Percentiles rank a stretch among this genome's conserved stretches.
Conservation (phyloP, 1,140 invertebrate genomes). For the Calycopis cecrops region DNA sequence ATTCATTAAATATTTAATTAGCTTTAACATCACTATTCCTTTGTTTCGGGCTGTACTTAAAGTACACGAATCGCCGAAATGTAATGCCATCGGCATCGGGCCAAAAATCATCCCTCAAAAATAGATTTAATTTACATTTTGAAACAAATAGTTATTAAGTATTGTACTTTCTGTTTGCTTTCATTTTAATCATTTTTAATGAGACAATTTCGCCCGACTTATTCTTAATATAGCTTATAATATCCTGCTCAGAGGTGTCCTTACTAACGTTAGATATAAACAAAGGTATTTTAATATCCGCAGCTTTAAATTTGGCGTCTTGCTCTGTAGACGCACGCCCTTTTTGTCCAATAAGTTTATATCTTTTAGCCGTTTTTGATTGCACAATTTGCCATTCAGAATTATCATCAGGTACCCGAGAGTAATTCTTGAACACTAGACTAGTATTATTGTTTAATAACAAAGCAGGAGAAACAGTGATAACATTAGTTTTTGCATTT, state of each 20-base stretch:
- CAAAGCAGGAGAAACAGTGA: too few relatives aligned
- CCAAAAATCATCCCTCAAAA: not conserved
- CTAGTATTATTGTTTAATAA: too few relatives aligned
- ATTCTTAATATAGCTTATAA: slow-evolving; percentile 17
- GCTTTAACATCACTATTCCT: not conserved
- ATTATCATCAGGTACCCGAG: not conserved
- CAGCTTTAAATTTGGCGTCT: slow-evolving; percentile 10
- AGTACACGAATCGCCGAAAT: not conserved
- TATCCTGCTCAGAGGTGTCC: slow-evolving; percentile 17
- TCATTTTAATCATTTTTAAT: slow-evolving; percentile 7
- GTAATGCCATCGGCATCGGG: not conserved
- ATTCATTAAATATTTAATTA: not conserved
- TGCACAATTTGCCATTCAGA: slow-evolving; percentile 1
- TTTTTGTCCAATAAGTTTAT: slow-evolving; percentile 4
- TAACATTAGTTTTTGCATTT: too few relatives aligned
- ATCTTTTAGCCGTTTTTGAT: not conserved
- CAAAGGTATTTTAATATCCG: slow-evolving; percentile 18
- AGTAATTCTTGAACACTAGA: not conserved
- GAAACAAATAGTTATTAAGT: slow-evolving; percentile 1
- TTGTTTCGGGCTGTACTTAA: not conserved
- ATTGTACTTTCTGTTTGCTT: slow-evolving; percentile 3
- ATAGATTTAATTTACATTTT: not conserved
- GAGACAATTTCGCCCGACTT: slow-evolving; percentile 16
- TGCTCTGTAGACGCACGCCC: not conserved
- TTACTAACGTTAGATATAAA: slow-evolving; percentile 21